Evolutionary conservation across 2,888 invertebrate genomes (phyloP).

Genomic region (Alviniconcha strummeri): DNA sequence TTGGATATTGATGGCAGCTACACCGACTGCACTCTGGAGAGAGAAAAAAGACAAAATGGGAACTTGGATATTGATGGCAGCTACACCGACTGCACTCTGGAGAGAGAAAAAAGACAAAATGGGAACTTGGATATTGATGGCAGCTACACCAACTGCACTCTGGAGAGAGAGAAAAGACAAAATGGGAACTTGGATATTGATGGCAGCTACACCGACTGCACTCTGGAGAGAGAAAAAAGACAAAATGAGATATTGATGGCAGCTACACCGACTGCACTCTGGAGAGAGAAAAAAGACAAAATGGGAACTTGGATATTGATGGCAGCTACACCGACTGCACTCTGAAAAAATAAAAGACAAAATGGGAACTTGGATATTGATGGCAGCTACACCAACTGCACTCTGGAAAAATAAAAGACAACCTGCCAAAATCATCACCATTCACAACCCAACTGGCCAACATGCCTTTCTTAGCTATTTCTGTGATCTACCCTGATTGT

Average conservation of each 20-base stretch:
- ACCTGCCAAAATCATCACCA: neutral
- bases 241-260: constrained; percentile 90
- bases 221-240: too few species aligned
- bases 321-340: neutral
- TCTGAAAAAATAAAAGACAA: neutral
- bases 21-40: neutral
- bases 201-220: neutral
- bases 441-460: too few species aligned
- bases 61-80: constrained; percentile 91
- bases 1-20: neutral
- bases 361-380: too few species aligned
- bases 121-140: neutral
- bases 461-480: too few species aligned
- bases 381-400: neutral
- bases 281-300: constrained; percentile 43
- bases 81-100: constrained; percentile 91
- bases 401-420: neutral
- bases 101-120: constrained; percentile 14
- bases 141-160: neutral
- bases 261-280: constrained; percentile 92
- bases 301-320: neutral
- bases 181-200: too few species aligned
- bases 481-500: too few species aligned
- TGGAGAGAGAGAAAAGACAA: neutral
- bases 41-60: too few species aligned